These are phyloP conservation scores for Chalcosyrphus nemorum DNA, from an alignment of 2,888 invertebrate genomes.

Conservation along the genomic window DNA sequence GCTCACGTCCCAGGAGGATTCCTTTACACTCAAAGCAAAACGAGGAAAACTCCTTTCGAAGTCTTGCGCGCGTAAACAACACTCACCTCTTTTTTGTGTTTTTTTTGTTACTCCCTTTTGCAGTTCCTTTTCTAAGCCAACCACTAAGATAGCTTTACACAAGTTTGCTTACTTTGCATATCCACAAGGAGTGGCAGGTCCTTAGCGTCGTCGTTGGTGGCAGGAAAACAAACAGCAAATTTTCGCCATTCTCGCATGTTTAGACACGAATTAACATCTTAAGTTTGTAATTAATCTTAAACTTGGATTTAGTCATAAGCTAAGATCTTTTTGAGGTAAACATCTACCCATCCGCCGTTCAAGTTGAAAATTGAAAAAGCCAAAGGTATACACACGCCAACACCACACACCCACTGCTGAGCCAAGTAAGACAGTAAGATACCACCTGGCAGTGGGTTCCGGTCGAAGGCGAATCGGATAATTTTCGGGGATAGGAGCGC, in stretches of 20 bases:
- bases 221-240: slow-evolving; percentile 51
- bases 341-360: neutral
- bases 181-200: neutral
- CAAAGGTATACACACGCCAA: neutral
- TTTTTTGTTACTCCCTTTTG: no score
- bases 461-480: slow-evolving; percentile 40
- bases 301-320: slow-evolving; percentile 74
- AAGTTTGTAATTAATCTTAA: slow-evolving; percentile 76
- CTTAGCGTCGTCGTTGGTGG: neutral
- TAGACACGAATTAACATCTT: slow-evolving; percentile 76
- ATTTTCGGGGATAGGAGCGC: slow-evolving; percentile 38
- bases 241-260: slow-evolving; percentile 71
- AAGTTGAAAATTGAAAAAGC: slow-evolving; percentile 56
- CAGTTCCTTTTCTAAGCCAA: slow-evolving; percentile 14
- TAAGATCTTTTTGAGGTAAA: slow-evolving; percentile 57
- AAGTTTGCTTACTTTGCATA: slow-evolving; percentile 68
- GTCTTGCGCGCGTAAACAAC: no score
- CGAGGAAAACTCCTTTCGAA: neutral
- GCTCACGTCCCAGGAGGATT: slow-evolving; percentile 32
- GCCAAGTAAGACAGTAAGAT: no score
- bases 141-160: slow-evolving; percentile 56
- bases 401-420: neutral
- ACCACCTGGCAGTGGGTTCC: slow-evolving; percentile 18
- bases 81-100: no score
- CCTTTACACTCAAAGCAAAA: no score